Evolutionary conservation across 2,113 vertebrate genomes (phyloP).

Genomic region (Ammodytes marinus): DNA sequence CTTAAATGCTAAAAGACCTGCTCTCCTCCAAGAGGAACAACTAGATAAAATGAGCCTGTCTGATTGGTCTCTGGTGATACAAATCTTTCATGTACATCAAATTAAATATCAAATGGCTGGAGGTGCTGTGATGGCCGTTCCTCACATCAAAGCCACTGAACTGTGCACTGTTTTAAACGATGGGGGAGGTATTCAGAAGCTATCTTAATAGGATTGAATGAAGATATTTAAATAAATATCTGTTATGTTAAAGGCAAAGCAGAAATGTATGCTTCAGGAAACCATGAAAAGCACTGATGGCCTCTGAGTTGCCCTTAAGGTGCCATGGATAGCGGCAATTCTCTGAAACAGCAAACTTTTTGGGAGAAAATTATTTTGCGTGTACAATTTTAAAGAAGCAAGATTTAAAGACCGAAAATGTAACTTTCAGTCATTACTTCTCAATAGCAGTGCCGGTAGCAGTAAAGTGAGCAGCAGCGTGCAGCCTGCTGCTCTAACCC

Average conservation of each 20-base stretch:
- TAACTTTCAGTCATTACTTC: too few relatives aligned
- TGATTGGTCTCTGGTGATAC: slow-evolving; percentile 35
- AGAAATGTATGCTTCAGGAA: slow-evolving; percentile 30
- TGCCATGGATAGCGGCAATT: slow-evolving; percentile 40
- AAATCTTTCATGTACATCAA: slow-evolving; percentile 35
- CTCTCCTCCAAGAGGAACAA: slow-evolving; percentile 40
- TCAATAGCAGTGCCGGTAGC: too few relatives aligned
- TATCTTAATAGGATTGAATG: slow-evolving; percentile 1
- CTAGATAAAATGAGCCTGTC: slow-evolving; percentile 36
- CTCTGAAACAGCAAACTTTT: slow-evolving; percentile 17
- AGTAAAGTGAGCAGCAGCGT: too few relatives aligned
- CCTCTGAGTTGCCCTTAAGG: slow-evolving; percentile 23
- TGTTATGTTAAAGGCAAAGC: slow-evolving; percentile 33
- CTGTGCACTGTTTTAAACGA: neutral
- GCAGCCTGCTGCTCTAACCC: too few relatives aligned
- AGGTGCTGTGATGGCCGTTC: neutral
- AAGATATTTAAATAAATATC: neutral
- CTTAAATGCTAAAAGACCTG: slow-evolving; percentile 68
- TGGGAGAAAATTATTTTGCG: neutral
- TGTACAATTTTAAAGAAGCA: slow-evolving; percentile 4
- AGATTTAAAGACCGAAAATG: neutral
- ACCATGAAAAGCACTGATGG: slow-evolving; percentile 27
- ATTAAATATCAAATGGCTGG: slow-evolving; percentile 38
- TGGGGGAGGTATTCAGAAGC: neutral
- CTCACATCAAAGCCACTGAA: neutral